Percentiles rank a stretch among this genome's conserved stretches.
Evolutionary conservation across 2,888 invertebrate species (phyloP).

Genomic region (Norana najaformis): DNA sequence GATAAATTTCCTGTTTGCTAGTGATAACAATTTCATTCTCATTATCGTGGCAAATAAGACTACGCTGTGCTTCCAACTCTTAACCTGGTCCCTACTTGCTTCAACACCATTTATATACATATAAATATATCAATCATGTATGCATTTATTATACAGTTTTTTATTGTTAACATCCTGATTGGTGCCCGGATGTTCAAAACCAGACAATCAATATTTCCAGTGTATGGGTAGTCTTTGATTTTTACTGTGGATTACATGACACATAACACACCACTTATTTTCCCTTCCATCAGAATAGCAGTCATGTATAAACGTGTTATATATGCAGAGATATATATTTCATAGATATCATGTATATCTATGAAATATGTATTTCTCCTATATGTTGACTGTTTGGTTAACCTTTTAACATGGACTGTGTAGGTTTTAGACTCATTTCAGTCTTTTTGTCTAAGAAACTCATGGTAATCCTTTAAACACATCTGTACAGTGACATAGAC

Average conservation of each 20-base stretch:
- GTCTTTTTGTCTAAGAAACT: too few relatives aligned
- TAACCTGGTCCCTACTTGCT: not conserved
- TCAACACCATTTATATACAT: not conserved
- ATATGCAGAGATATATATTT: too few relatives aligned
- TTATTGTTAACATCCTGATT: not conserved
- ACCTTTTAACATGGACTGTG: too few relatives aligned
- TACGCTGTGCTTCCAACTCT: too few relatives aligned
- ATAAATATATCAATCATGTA: not conserved
- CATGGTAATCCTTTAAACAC: too few relatives aligned
- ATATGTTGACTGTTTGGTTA: too few relatives aligned
- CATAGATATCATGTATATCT: too few relatives aligned
- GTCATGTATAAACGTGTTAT: not conserved
- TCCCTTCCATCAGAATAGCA: not conserved
- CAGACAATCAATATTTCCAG: not conserved
- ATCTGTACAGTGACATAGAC: too few relatives aligned
- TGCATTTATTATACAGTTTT: not conserved
- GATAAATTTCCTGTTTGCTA: not conserved
- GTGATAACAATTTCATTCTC: not conserved
- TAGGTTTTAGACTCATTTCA: too few relatives aligned
- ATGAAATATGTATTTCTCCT: too few relatives aligned
- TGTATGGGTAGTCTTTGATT: not conserved
- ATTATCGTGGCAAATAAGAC: too few relatives aligned
- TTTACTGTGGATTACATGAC: too few relatives aligned
- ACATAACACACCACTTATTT: not conserved
- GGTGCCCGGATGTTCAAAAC: not conserved